Evolutionary conservation across 37 sponge, comb jelly and placozoan species (phyloP), one percentile per base, ranked within the genome.

Genomic region (Oopsacas minuta): DNA sequence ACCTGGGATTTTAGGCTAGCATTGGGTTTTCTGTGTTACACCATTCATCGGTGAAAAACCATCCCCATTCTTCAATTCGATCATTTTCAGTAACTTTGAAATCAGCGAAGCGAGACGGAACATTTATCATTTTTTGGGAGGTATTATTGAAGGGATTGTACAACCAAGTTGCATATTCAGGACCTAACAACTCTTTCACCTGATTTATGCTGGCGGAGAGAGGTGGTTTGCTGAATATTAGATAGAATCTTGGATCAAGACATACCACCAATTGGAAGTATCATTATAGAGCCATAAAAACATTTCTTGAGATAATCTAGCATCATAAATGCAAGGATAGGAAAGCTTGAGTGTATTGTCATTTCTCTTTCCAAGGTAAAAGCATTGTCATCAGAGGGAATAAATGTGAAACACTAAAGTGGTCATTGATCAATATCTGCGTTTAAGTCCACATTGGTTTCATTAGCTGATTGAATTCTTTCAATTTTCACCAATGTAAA

Each of bases 371-470:
- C 75, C 75, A 61, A 12, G 75, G 75, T 61, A 61, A 61, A 5
- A 61, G 75, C 75, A 61, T 61, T 61, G 75, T 61, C 75, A 61
- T 61, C 75, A 61, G 75, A 61, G 75, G 75, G 75, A 61, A 61
- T n/a, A 61, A 34, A 61, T 61, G 30, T 61, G 75, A 61, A 3
- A n/a, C 75, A 61, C 75, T 61, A 61, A 61, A 61, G 75, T 61
- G 75, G 75, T 61, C 75, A 61, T 34, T 61, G 75, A 25, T 61
- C 75, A 61, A 61, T 61, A 61, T 61, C 75, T 61, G 75, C 75
- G 75, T 61, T 12, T 25, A 61, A 61, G 32, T 61, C 75, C 75
- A 61, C 75, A 61, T 61, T 61, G 75, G 75, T 61, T n/a, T 34
- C 75, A 61, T 61, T 61, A 61, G 30, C 75, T 34, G 75, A 61